These are phyloP conservation scores for Ornithorhynchus anatinus DNA, from an alignment of 2,113 vertebrate species.

Conservation along the genomic window DNA sequence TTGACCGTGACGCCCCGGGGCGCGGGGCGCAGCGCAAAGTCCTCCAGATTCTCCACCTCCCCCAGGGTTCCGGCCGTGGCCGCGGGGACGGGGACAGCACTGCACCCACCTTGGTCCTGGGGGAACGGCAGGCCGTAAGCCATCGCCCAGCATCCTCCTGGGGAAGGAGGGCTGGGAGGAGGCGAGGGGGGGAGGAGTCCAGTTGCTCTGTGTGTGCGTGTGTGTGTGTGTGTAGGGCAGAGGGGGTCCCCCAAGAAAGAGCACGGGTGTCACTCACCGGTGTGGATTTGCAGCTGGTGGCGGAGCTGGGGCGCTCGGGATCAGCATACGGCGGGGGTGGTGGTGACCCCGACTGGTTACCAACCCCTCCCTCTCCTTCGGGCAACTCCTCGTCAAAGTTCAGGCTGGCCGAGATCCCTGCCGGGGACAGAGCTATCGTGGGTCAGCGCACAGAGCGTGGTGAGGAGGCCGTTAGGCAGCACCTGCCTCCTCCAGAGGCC, in stretches of 20 bases:
- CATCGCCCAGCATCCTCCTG: not conserved
- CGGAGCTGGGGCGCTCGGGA: conserved; percentile 77
- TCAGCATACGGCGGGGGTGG: conserved; percentile 71
- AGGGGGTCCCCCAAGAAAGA: too few relatives aligned
- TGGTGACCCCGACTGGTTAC: conserved; percentile 42
- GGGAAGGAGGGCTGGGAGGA: not conserved
- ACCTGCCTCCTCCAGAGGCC: too few relatives aligned
- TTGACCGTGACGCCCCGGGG: conserved; percentile 85
- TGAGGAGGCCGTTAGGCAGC: too few relatives aligned
- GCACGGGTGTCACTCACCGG: conserved; percentile 78
- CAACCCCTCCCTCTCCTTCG: conserved; percentile 73
- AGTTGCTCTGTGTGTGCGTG: too few relatives aligned
- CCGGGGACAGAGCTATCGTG: conserved; percentile 27
- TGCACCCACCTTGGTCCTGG: conserved; percentile 76
- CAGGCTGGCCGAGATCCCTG: conserved; percentile 90
- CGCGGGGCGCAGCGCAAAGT: conserved; percentile 87
- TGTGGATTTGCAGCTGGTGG: conserved; percentile 78
- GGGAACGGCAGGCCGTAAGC: conserved; percentile 21
- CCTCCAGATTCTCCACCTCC: conserved; percentile 85
- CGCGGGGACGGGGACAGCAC: conserved; percentile 62
- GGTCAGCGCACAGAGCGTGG: too few relatives aligned
- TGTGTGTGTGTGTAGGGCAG: too few relatives aligned
- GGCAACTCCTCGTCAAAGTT: conserved; percentile 91
- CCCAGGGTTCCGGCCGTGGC: conserved; percentile 72
- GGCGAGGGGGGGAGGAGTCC: not conserved